These are phyloP conservation scores for Coelopa pilipes DNA, from an alignment of 2,888 invertebrate species.

Conservation along the genomic window DNA sequence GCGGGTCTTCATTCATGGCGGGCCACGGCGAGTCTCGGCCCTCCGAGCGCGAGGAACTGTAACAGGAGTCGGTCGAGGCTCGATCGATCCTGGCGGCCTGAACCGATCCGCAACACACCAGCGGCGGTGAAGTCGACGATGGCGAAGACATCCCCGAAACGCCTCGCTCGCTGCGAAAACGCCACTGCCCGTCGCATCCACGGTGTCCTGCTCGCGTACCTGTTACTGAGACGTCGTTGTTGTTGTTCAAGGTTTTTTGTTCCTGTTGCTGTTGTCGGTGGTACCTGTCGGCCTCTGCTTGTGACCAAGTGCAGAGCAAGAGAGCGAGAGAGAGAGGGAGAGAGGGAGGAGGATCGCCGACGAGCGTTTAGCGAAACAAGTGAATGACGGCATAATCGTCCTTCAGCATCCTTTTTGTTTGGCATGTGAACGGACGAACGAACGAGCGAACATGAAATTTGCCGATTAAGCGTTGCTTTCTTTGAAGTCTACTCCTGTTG, in stretches of 20 bases:
- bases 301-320: not conserved
- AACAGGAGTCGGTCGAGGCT: not conserved
- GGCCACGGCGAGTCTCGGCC: not conserved
- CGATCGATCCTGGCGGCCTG: not conserved
- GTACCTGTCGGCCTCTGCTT: constrained; percentile 1
- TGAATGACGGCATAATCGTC: constrained; percentile 52
- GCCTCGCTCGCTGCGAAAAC: too few species aligned
- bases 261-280: not conserved
- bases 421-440: constrained; percentile 29
- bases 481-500: not conserved
- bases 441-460: constrained; percentile 23
- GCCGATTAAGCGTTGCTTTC: constrained; percentile 23
- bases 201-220: too few species aligned
- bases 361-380: constrained; percentile 41
- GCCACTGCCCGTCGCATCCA: too few species aligned
- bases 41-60: not conserved
- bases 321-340: not conserved
- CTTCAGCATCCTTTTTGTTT: constrained; percentile 36
- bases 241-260: not conserved
- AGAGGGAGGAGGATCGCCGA: not conserved
- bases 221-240: too few species aligned
- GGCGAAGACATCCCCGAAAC: too few species aligned
- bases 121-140: too few species aligned
- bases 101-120: not conserved
- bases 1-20: constrained; percentile 27